Conservation (phyloP, 2,797 vertebrate genomes). For the Menidia menidia region DNA sequence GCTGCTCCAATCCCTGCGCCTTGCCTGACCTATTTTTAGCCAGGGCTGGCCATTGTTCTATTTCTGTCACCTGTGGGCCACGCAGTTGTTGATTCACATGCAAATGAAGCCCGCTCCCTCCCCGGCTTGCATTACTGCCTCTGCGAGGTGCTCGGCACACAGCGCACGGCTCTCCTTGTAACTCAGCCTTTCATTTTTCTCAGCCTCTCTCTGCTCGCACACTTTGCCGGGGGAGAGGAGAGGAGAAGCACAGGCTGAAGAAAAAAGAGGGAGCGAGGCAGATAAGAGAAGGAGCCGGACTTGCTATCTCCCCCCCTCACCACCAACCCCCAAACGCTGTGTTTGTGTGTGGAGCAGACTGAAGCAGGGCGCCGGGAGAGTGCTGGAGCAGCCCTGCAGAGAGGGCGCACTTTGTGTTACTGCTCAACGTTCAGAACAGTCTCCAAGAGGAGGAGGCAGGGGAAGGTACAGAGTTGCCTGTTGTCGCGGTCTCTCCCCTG, state of each 20-base stretch:
- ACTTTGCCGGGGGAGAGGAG: conserved; percentile 59
- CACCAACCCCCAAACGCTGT: conserved; percentile 30
- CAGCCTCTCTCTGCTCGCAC: conserved; percentile 50
- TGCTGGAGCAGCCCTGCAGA: conserved; percentile 50
- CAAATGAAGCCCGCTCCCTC: conserved; percentile 91
- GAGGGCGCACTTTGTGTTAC: conserved; percentile 53
- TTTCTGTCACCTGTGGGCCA: conserved; percentile 98
- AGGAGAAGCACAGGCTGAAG: conserved; percentile 32
- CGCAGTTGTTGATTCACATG: conserved; percentile 99
- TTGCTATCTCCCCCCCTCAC: conserved; percentile 28
- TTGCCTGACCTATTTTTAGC: conserved; percentile 99
- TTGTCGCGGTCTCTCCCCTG: conserved; percentile 75
- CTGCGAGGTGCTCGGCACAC: conserved; percentile 73
- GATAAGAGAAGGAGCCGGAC: conserved; percentile 48
- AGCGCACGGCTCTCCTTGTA: conserved; percentile 65
- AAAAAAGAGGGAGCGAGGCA: conserved; percentile 50
- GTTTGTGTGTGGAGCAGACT: conserved; percentile 62
- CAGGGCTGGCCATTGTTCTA: conserved; percentile 99
- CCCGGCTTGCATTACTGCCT: conserved; percentile 83
- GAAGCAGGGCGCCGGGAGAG: conserved; percentile 39
- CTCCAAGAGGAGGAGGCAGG: conserved; percentile 68
- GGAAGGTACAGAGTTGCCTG: conserved; percentile 64
- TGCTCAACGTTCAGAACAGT: conserved; percentile 59
- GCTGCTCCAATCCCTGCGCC: conserved; percentile 97
- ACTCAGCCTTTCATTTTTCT: conserved; percentile 61